phyloP scores from a whole-genome alignment of 2,888 invertebrate genomes.

The Mechanitis messenoides region DNA sequence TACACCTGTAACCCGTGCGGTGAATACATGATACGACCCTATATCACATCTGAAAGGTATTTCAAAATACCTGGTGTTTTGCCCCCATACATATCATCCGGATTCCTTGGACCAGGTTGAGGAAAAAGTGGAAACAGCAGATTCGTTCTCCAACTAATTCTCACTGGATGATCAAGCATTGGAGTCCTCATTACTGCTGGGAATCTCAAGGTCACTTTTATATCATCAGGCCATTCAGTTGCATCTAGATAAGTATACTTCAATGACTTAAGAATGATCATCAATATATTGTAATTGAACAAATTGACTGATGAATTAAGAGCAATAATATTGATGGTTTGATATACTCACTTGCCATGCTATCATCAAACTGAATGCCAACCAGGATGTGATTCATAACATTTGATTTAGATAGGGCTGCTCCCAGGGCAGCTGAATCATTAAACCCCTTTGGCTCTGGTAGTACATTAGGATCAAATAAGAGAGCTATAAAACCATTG shows the following conservation, averaged over 20 bases:
- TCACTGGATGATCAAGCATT: conserved; percentile 59
- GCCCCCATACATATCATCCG: conserved; percentile 63
- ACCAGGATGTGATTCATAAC: conserved; percentile 64
- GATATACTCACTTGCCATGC: conserved; percentile 59
- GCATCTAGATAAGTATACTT: conserved; percentile 40
- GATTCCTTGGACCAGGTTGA: conserved; percentile 81
- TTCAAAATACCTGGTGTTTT: conserved; percentile 74
- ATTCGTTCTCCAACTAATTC: conserved; percentile 82
- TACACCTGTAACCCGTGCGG: too few species aligned
- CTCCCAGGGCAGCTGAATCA: conserved; percentile 55
- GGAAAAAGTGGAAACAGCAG: conserved; percentile 81
- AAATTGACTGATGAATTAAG: neutral
- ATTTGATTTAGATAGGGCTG: conserved; percentile 58
- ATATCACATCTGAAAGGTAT: neutral
- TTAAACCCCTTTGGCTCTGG: conserved; percentile 63
- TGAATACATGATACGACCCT: too few species aligned
- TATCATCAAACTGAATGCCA: conserved; percentile 67
- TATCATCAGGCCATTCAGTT: conserved; percentile 67
- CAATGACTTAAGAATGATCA: neutral
- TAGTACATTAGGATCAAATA: conserved; percentile 56
- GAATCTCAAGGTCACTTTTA: conserved; percentile 77
- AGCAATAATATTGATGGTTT: neutral
- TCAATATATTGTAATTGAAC: neutral
- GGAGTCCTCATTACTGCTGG: conserved; percentile 79
- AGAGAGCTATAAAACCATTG: conserved; percentile 50